phyloP scores from a whole-genome alignment of 2,888 invertebrate genomes.

The Aradus depressus region DNA sequence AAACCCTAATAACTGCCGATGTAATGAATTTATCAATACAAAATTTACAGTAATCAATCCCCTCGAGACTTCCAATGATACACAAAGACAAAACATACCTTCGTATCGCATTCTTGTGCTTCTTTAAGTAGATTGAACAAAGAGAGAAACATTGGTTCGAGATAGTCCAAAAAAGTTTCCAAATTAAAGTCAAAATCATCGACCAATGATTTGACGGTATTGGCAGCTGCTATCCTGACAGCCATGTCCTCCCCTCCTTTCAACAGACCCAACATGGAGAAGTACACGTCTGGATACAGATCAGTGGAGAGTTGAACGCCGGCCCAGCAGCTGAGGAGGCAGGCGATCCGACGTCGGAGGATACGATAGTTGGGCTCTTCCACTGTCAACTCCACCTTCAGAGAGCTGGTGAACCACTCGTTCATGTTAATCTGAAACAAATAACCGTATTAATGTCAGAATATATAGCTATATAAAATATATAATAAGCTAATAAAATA shows the following conservation, averaged over 20 bases:
- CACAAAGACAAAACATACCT: conserved; percentile 42
- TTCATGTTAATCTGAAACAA: conserved; percentile 78
- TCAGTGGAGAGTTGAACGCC: conserved; percentile 69
- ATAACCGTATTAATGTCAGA: too few species aligned
- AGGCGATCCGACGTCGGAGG: conserved; percentile 70
- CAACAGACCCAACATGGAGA: conserved; percentile 61
- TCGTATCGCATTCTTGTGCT: conserved; percentile 83
- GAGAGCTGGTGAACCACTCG: conserved; percentile 73
- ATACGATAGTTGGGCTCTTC: conserved; percentile 74
- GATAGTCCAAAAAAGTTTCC: conserved; percentile 73
- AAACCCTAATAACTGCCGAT: too few species aligned
- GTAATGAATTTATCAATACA: too few species aligned
- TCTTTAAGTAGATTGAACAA: conserved; percentile 76
- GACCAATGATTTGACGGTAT: conserved; percentile 68
- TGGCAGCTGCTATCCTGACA: conserved; percentile 75
- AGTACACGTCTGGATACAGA: conserved; percentile 70
- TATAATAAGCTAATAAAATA: too few species aligned
- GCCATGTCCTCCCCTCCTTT: conserved; percentile 72
- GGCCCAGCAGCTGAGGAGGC: conserved; percentile 61
- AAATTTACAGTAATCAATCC: too few species aligned
- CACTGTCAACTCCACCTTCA: conserved; percentile 70
- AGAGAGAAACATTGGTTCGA: conserved; percentile 60
- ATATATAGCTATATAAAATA: too few species aligned
- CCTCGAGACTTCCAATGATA: too few species aligned
- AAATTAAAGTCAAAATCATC: conserved; percentile 88